These are phyloP conservation scores for Agrochola lychnidis DNA, from an alignment of 2,888 invertebrate genomes.

Conservation along the genomic window DNA sequence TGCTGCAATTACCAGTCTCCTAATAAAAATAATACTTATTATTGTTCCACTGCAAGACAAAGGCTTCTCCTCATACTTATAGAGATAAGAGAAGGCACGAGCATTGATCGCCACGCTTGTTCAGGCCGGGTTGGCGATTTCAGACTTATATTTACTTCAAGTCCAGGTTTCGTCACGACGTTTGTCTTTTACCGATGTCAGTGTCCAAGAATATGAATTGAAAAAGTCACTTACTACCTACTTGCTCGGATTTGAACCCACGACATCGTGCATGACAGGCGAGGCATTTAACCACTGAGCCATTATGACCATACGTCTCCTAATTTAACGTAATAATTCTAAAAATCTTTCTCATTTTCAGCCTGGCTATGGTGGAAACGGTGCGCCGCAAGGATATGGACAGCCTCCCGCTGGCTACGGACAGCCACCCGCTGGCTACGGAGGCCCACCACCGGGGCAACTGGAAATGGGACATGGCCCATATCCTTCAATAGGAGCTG, in stretches of 20 bases:
- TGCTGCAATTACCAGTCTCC: background rate
- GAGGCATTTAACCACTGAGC: background rate
- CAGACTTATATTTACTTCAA: background rate
- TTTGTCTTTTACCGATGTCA: background rate
- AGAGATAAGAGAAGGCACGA: background rate
- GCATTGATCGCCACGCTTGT: background rate
- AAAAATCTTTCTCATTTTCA: slow-evolving; percentile 34
- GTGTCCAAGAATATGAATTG: background rate
- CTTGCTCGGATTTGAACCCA: background rate
- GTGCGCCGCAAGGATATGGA: slow-evolving; percentile 58
- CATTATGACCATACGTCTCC: background rate
- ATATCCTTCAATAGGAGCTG: slow-evolving; percentile 87
- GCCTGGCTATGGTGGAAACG: slow-evolving; percentile 65
- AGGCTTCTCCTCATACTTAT: background rate
- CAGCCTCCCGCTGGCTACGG: slow-evolving; percentile 68
- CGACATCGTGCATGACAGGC: background rate
- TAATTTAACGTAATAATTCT: background rate
- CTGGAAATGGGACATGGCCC: slow-evolving; percentile 88
- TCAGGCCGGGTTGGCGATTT: background rate
- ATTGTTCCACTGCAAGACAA: background rate
- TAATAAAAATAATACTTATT: background rate
- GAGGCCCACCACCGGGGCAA: slow-evolving; percentile 68
- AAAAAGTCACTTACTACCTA: no score
- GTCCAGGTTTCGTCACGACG: background rate
- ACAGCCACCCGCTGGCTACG: slow-evolving; percentile 66